Percentiles rank a stretch among this genome's conserved stretches.
Conservation (phyloP, 1,140 invertebrate species). For the Rhyacophila brunnea region DNA sequence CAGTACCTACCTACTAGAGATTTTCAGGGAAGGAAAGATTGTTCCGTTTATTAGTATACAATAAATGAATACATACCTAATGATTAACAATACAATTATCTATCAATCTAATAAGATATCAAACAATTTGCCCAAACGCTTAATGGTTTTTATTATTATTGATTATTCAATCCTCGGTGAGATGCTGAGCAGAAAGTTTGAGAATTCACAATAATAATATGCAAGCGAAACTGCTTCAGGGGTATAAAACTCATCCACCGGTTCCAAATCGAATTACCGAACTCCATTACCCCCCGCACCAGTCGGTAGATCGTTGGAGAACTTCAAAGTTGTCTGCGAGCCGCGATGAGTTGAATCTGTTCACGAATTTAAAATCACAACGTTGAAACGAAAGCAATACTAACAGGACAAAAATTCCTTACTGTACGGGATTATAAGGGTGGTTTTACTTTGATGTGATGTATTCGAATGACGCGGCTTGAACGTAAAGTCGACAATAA, state of each 20-base stretch:
- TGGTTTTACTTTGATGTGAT: background rate
- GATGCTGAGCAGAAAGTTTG: background rate
- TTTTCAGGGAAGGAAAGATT: too few species aligned
- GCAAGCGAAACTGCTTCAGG: slow-evolving; percentile 11
- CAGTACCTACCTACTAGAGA: too few species aligned
- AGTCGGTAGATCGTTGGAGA: slow-evolving; percentile 7
- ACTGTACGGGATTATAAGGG: background rate
- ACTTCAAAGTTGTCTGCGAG: slow-evolving; percentile 26
- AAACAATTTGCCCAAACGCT: too few species aligned
- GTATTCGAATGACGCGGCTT: background rate
- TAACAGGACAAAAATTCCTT: background rate
- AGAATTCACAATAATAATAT: too few species aligned
- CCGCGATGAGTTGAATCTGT: slow-evolving; percentile 17
- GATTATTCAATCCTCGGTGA: too few species aligned
- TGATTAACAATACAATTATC: too few species aligned
- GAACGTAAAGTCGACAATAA: slow-evolving; percentile 4
- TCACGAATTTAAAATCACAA: background rate
- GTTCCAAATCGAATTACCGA: slow-evolving; percentile 29
- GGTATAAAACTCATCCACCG: slow-evolving; percentile 32
- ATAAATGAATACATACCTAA: too few species aligned
- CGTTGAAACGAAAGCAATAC: background rate
- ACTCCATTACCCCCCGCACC: slow-evolving; percentile 26
- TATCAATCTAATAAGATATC: too few species aligned
- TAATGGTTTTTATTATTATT: too few species aligned
- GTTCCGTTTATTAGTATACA: too few species aligned